Conservation (phyloP, 64 coral and sea anemone genomes). For the Astreopora myriophthalma region DNA sequence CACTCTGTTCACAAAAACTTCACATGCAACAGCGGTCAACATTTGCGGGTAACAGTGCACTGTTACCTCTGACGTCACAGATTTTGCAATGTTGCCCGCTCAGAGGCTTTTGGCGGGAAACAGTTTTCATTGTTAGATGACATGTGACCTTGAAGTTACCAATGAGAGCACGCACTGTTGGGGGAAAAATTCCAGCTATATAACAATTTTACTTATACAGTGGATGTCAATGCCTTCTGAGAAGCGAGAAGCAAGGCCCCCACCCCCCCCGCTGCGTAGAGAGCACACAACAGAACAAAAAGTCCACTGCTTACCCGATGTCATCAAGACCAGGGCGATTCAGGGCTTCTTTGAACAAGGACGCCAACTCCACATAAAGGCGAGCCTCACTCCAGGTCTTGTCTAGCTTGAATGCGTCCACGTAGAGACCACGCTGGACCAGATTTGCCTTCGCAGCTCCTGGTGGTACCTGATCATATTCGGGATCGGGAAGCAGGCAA, state of each 20-base stretch:
- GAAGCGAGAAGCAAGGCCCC: too few relatives aligned
- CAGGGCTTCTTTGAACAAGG: background rate
- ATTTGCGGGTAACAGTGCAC: too few relatives aligned
- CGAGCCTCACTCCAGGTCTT: slow-evolving; percentile 16
- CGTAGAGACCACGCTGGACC: slow-evolving; percentile 22
- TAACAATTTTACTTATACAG: too few relatives aligned
- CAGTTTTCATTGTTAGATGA: too few relatives aligned
- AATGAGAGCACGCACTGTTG: too few relatives aligned
- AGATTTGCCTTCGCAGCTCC: slow-evolving; percentile 5
- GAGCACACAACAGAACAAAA: background rate
- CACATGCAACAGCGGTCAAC: too few relatives aligned
- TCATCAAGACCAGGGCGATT: background rate
- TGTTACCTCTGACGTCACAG: too few relatives aligned
- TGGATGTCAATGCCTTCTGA: background rate
- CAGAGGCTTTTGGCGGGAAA: too few relatives aligned
- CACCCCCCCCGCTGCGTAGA: background rate
- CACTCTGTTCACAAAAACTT: too few relatives aligned
- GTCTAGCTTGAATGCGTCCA: slow-evolving; percentile 34
- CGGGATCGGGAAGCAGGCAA: slow-evolving; percentile 44
- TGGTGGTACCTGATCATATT: slow-evolving; percentile 41
- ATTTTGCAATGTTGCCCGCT: too few relatives aligned
- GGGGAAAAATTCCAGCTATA: too few relatives aligned
- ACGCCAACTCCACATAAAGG: background rate
- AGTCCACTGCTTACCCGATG: background rate
- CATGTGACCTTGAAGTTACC: too few relatives aligned